These are phyloP conservation scores for Pogoniulus pusillus DNA, from an alignment of 2,797 vertebrate genomes.

Conservation along the genomic window DNA sequence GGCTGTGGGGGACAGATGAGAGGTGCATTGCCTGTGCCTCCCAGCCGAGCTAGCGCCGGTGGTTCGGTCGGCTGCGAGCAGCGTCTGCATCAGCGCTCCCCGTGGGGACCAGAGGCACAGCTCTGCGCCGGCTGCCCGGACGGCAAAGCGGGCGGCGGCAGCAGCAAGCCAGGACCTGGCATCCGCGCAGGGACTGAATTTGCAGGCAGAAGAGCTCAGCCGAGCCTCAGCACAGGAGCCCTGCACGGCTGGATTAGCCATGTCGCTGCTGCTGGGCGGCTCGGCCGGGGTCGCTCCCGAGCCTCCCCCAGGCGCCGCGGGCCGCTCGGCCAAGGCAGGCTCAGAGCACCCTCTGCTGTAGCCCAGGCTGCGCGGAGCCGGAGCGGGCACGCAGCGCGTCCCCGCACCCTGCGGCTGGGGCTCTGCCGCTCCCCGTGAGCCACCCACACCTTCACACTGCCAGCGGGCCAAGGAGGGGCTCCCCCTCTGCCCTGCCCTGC, in stretches of 20 bases:
- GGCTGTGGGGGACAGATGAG: not conserved
- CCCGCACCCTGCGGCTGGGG: fast-evolving
- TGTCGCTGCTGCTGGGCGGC: not conserved
- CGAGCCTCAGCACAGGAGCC: not conserved
- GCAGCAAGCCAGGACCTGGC: not conserved
- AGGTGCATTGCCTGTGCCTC: not conserved
- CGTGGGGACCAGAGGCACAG: not conserved
- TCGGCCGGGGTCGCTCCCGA: not conserved
- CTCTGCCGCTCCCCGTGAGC: too few species aligned
- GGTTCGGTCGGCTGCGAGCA: not conserved
- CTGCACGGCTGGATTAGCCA: not conserved
- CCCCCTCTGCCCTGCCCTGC: too few species aligned
- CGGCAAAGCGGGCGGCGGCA: fast-evolving
- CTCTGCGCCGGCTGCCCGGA: not conserved
- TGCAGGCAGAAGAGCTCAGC: fast-evolving
- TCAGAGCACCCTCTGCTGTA: constrained; percentile 50
- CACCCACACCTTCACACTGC: not conserved
- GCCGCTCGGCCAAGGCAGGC: not conserved
- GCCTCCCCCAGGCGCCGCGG: not conserved
- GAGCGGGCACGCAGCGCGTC: fast-evolving
- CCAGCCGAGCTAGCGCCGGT: not conserved
- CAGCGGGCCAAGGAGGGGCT: too few species aligned
- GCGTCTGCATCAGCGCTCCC: constrained; percentile 12
- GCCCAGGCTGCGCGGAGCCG: fast-evolving
- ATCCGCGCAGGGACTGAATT: not conserved